Evolutionary conservation across 2,888 invertebrate genomes (phyloP).

Genomic region (Amblyjoppa proteus): DNA sequence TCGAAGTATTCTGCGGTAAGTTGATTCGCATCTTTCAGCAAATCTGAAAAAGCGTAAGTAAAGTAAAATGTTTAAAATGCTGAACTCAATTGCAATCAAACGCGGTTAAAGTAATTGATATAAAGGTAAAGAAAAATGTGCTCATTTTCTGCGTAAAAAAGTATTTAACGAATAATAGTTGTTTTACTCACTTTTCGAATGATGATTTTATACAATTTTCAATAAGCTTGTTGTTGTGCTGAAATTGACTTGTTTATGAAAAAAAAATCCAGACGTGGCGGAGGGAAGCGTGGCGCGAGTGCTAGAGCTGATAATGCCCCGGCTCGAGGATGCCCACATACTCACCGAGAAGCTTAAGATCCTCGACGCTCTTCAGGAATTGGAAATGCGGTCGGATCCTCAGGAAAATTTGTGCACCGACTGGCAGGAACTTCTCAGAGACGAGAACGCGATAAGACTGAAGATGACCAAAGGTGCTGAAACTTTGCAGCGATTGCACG

Average conservation of each 20-base stretch:
- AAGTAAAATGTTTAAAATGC: not conserved
- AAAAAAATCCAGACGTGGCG: constrained; percentile 75
- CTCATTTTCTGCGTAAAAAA: not conserved
- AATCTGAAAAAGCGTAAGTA: not conserved
- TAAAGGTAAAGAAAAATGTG: not conserved
- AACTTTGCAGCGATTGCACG: constrained; percentile 78
- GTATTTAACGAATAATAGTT: not conserved
- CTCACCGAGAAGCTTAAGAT: constrained; percentile 79
- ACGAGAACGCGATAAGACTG: constrained; percentile 75
- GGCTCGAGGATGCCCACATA: constrained; percentile 75
- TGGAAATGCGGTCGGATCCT: constrained; percentile 80
- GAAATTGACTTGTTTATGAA: constrained; percentile 6
- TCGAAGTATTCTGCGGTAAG: constrained; percentile 83
- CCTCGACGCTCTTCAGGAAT: constrained; percentile 80
- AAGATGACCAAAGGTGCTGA: constrained; percentile 77
- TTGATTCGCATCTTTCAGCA: not conserved
- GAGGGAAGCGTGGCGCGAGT: constrained; percentile 80
- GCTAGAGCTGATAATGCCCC: constrained; percentile 80
- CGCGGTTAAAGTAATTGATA: not conserved
- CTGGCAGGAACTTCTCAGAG: constrained; percentile 79
- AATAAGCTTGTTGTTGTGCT: not conserved
- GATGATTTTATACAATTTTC: not conserved
- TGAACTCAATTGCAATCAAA: not conserved
- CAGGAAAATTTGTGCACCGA: constrained; percentile 78
- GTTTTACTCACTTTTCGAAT: not conserved